These are phyloP conservation scores for Pogonus chalceus DNA, from an alignment of 1,140 invertebrate species.

Conservation along the genomic window DNA sequence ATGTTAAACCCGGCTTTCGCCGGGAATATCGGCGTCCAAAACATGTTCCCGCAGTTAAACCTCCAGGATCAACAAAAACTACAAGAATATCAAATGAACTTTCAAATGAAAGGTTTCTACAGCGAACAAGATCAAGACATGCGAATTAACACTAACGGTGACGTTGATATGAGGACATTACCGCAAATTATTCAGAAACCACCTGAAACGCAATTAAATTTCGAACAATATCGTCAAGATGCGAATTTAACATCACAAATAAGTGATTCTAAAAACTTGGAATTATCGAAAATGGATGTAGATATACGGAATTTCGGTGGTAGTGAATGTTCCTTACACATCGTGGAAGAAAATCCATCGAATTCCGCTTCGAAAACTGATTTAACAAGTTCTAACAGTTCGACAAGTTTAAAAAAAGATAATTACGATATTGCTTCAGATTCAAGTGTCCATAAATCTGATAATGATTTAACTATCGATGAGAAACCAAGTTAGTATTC, in stretches of 20 bases:
- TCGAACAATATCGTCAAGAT: slow-evolving; percentile 16
- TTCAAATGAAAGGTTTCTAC: slow-evolving; percentile 12
- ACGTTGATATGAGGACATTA: slow-evolving; percentile 33
- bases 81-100: slow-evolving; percentile 2
- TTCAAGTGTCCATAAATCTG: not conserved
- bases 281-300: slow-evolving; percentile 21
- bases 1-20: slow-evolving; percentile 1
- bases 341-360: too few relatives aligned
- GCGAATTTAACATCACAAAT: slow-evolving; percentile 9
- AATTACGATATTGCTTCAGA: not conserved
- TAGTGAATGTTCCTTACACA: too few relatives aligned
- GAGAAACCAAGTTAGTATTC: not conserved
- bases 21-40: not conserved
- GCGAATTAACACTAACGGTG: slow-evolving; percentile 31
- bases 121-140: slow-evolving; percentile 29
- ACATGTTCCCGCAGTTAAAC: not conserved
- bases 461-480: not conserved
- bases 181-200: slow-evolving; percentile 13
- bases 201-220: slow-evolving; percentile 9
- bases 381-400: too few relatives aligned
- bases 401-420: too few relatives aligned
- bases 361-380: too few relatives aligned
- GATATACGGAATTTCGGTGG: not conserved
- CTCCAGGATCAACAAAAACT: slow-evolving; percentile 8
- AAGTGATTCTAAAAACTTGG: slow-evolving; percentile 16